Base-by-base conservation (phyloP, 2,797 vertebrate genomes). In the Synanceia verrucosa region DNA sequence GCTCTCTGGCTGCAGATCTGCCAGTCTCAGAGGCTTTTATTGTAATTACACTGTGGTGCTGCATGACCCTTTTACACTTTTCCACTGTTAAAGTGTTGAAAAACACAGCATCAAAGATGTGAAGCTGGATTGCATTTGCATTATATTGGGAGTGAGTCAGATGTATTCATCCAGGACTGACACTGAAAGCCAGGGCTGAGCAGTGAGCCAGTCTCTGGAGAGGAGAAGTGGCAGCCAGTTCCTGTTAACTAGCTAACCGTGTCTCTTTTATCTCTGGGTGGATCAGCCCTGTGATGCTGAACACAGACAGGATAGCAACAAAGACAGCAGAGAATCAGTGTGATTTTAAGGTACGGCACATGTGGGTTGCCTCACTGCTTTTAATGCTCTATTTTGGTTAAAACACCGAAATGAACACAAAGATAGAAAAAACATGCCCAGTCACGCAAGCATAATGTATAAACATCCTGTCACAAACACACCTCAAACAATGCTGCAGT, bases 221-320 rank as follows among this genome's bases (percentile, higher is more conserved):
- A 78, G 73, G 62, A 70, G 77, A 83, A 75, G 71, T 77, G 80
- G 47, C 82, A 87, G 85, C 37, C 83, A 69, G 79, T 53, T 78
- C 65, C 51, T 79, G 79, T 78, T 83, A 86, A 77, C 81, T 70
- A 73, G 59, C 77, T 76, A 64, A 47, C 67, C 0, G 19, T 57
- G 26, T 65, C 63, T 82, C 82, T 87, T 83, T 86, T 74, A 86
- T 91, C 85, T 81, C 72, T 58, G 57, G 74, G 69, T 71, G 81
- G 63, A 87, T 84, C 84, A 44, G 73, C 39, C 52, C 43, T 73
- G 75, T 68, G 65, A 67, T 78, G 78, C 69, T 43, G 55, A 78
- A 80, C 12, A 64, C 56, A 81, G 58, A 76, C 44, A 51, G 79
- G 55, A 72, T 24, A 44, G 56, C 47, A 80, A 67, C 71, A 73